A percentile compares a stretch with the other conserved stretches of the same genome.
Conservation (phyloP, 2,888 invertebrate species). For the Andrena fulva region DNA sequence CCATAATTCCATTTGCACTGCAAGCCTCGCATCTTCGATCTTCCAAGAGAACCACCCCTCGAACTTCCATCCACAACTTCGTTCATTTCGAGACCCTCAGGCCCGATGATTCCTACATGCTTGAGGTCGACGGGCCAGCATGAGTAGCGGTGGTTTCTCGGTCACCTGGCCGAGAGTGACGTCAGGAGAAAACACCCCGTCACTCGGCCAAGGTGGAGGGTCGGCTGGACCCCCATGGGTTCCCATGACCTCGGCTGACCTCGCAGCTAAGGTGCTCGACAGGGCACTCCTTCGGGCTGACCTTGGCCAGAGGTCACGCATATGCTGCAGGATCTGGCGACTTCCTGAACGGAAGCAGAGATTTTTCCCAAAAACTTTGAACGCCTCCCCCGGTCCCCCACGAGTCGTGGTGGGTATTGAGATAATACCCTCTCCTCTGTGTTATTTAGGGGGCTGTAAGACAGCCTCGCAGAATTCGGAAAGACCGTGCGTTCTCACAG, state of each 20-base stretch:
- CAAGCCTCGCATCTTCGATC: neutral
- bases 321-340: conserved; percentile 71
- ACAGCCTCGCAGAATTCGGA: neutral
- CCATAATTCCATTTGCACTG: neutral
- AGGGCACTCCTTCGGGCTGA: conserved; percentile 54
- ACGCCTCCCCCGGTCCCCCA: conserved; percentile 4
- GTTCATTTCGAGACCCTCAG: neutral
- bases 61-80: neutral
- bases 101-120: neutral
- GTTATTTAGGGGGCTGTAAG: conserved; percentile 8
- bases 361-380: conserved; percentile 76
- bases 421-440: conserved; percentile 42
- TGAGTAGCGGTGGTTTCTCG: conserved; percentile 43
- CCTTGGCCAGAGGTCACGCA: conserved; percentile 77
- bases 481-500: conserved; percentile 45
- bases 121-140: neutral
- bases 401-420: conserved; percentile 32
- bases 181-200: conserved; percentile 67
- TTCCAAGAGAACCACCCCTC: neutral
- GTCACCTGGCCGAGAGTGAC: conserved; percentile 65
- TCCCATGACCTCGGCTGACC: conserved; percentile 83
- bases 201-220: conserved; percentile 49
- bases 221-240: conserved; percentile 82
- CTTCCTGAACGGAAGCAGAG: conserved; percentile 64
- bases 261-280: conserved; percentile 72